phyloP scores from a whole-genome alignment of 2,888 invertebrate genomes.

The Aspidiotus destructor region DNA sequence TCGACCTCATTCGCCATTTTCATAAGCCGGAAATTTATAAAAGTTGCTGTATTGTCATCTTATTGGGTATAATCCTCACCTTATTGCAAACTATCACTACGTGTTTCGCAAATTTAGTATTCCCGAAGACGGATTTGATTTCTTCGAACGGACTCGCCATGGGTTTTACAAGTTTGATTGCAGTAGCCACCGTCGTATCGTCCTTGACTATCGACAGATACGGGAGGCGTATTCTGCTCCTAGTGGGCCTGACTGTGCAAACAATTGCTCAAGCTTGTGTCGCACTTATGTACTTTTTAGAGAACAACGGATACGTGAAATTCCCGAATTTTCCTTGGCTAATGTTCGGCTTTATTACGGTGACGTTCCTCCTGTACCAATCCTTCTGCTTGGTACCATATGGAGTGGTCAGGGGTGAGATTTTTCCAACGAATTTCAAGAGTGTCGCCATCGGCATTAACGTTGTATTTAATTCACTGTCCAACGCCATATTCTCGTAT shows the following conservation, averaged over 20 bases:
- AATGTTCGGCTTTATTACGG: background rate
- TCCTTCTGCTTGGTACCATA: background rate
- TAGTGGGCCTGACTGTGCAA: background rate
- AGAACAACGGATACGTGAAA: background rate
- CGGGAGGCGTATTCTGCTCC: background rate
- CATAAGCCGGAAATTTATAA: background rate
- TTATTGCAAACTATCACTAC: background rate
- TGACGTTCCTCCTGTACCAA: background rate
- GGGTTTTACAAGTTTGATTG: background rate
- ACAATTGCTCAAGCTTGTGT: background rate
- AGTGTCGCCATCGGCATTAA: background rate
- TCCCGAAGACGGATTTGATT: background rate
- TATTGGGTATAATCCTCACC: background rate
- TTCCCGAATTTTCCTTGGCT: background rate
- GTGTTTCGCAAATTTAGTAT: background rate
- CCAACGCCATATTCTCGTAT: background rate
- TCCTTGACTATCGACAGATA: background rate
- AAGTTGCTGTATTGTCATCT: background rate
- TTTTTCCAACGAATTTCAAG: background rate
- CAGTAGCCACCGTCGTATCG: background rate
- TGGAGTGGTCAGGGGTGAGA: background rate
- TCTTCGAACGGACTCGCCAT: background rate
- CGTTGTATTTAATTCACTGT: background rate
- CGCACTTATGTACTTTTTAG: background rate
- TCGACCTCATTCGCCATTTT: background rate